A percentile compares a stretch with the other conserved stretches of the same genome.
These are phyloP conservation scores for Lasioglossum marginatum DNA, from an alignment of 2,888 invertebrate species.

Conservation along the genomic window DNA sequence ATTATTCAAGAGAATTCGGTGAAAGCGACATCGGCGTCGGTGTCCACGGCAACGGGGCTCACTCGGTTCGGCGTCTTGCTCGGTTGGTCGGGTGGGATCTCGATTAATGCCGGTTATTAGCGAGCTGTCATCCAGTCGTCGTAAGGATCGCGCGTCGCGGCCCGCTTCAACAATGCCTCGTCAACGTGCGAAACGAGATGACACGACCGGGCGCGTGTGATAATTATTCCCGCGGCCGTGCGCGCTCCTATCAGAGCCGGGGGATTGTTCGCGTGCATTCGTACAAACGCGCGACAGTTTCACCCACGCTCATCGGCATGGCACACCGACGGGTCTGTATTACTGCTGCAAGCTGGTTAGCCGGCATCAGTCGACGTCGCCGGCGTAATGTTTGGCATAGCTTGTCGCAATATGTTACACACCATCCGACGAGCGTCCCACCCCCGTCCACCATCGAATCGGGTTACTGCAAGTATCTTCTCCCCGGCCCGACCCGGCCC, in stretches of 20 bases:
- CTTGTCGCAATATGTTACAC: slow-evolving; percentile 83
- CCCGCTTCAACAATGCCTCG: slow-evolving; percentile 73
- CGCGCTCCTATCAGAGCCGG: slow-evolving; percentile 28
- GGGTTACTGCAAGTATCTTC: slow-evolving; percentile 66
- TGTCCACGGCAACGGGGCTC: background rate
- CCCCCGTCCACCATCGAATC: slow-evolving; percentile 65
- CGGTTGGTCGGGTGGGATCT: slow-evolving; percentile 32
- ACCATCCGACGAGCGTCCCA: slow-evolving; percentile 56
- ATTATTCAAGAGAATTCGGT: background rate
- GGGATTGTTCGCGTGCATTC: slow-evolving; percentile 49
- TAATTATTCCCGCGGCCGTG: slow-evolving; percentile 77
- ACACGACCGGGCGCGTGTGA: slow-evolving; percentile 78
- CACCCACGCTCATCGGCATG: background rate
- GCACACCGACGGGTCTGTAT: slow-evolving; percentile 27
- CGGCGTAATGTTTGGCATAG: slow-evolving; percentile 82
- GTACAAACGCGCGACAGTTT: slow-evolving; percentile 36
- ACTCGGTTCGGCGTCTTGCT: slow-evolving; percentile 31
- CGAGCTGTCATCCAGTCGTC: slow-evolving; percentile 72
- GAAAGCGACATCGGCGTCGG: background rate
- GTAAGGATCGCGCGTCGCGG: slow-evolving; percentile 70
- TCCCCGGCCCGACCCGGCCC: slow-evolving; percentile 18
- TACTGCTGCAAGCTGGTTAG: slow-evolving; percentile 72
- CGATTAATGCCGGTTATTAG: slow-evolving; percentile 72
- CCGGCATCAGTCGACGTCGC: slow-evolving; percentile 79
- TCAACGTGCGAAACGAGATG: slow-evolving; percentile 79